Percentiles rank a stretch among this genome's conserved stretches.
Evolutionary conservation across 2,888 invertebrate species (phyloP).

Genomic region (Euzophera pinguis): DNA sequence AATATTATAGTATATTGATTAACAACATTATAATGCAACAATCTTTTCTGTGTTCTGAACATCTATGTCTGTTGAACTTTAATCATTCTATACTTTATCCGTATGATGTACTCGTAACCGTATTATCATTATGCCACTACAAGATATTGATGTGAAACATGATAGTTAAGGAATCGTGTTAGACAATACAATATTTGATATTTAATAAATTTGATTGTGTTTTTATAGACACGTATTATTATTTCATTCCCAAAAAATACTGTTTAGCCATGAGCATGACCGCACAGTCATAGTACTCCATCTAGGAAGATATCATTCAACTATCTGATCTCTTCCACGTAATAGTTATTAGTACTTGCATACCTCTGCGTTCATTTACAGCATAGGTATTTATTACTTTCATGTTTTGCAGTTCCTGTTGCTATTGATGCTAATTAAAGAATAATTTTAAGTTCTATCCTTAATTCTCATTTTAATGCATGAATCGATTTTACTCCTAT

Average conservation of each 20-base stretch:
- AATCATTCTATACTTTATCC: slow-evolving; percentile 41
- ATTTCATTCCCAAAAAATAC: slow-evolving; percentile 22
- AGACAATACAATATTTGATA: slow-evolving; percentile 81
- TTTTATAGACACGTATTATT: slow-evolving; percentile 58
- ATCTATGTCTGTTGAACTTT: slow-evolving; percentile 9
- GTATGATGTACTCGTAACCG: slow-evolving; percentile 64
- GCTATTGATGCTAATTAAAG: no score
- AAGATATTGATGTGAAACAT: slow-evolving; percentile 76
- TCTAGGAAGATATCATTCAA: no score
- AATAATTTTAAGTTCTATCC: no score
- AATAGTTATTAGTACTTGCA: no score
- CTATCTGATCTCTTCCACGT: no score
- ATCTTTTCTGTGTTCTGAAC: slow-evolving; percentile 21
- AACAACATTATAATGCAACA: slow-evolving; percentile 21
- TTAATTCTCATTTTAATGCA: no score
- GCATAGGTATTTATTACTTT: no score
- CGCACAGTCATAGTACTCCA: no score
- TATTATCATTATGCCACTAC: slow-evolving; percentile 62
- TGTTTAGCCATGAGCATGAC: no score
- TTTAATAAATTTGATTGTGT: slow-evolving; percentile 80
- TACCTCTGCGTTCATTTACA: no score
- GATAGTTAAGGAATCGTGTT: slow-evolving; percentile 79
- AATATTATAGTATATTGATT: slow-evolving; percentile 36
- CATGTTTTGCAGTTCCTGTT: no score
- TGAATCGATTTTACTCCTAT: no score